Percentiles rank a stretch among this genome's conserved stretches.
Evolutionary conservation across 2,797 vertebrate genomes (phyloP).

Genomic region (Ambastaia sidthimunki): DNA sequence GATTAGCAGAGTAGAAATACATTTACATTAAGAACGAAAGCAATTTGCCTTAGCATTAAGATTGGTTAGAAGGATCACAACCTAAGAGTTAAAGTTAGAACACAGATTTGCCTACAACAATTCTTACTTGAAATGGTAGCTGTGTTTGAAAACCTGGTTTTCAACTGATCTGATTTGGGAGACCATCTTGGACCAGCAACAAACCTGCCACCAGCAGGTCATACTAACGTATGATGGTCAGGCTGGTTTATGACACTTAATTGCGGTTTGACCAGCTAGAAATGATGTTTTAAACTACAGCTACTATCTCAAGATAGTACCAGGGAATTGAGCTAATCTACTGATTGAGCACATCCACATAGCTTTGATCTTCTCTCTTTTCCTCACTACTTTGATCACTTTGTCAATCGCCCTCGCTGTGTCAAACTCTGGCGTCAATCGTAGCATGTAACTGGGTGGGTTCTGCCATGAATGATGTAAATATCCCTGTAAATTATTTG

Average conservation of each 20-base stretch:
- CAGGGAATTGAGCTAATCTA: not conserved
- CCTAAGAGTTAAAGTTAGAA: not conserved
- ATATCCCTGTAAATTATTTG: constrained; percentile 71
- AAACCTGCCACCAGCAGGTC: no score
- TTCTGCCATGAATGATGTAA: constrained; percentile 66
- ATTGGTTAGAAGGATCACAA: constrained; percentile 11
- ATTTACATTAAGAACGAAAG: constrained; percentile 7
- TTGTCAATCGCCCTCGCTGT: constrained; percentile 10
- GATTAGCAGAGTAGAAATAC: constrained; percentile 16
- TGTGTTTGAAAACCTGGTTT: no score
- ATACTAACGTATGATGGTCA: no score
- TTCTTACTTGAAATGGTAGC: no score
- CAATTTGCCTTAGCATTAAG: not conserved
- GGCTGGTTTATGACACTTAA: no score
- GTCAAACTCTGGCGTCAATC: constrained; percentile 26
- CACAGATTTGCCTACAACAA: not conserved
- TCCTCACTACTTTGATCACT: constrained; percentile 22
- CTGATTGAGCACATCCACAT: constrained; percentile 3
- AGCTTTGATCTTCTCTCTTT: constrained; percentile 23
- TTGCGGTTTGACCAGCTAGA: no score
- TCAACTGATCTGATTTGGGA: no score
- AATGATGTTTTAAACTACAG: no score
- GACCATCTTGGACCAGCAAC: no score
- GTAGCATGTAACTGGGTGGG: constrained; percentile 40
- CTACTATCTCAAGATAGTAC: no score